Conservation (phyloP, 2,797 vertebrate genomes). For the Smutsia temminckii region DNA sequence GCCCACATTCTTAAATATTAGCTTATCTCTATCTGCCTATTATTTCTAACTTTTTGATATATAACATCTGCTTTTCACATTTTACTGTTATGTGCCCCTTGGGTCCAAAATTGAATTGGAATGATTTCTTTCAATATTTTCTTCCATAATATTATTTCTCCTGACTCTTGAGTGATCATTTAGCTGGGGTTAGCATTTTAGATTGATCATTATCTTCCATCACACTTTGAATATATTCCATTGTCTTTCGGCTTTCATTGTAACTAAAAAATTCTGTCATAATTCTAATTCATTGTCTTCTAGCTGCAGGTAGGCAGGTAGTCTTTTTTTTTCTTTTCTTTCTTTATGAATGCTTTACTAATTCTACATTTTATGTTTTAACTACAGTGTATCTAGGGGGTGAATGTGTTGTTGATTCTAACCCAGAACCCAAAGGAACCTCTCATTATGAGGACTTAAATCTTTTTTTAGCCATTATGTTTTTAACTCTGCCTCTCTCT, state of each 20-base stretch:
- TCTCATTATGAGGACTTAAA: not conserved
- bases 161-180: not conserved
- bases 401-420: not conserved
- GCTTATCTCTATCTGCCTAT: not conserved
- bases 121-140: not conserved
- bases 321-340: not conserved
- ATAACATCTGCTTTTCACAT: not conserved
- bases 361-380: not conserved
- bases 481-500: not conserved
- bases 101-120: not conserved
- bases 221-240: not conserved
- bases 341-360: not conserved
- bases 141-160: not conserved
- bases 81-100: not conserved
- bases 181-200: not conserved
- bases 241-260: not conserved
- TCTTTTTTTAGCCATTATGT: not conserved
- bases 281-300: slow-evolving; percentile 6
- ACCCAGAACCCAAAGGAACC: not conserved
- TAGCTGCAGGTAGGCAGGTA: not conserved
- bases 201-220: not conserved
- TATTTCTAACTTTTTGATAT: not conserved
- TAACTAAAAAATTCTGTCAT: not conserved
- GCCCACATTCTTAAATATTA: not conserved
- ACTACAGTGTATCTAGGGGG: not conserved